Conservation (phyloP, 2,888 invertebrate species). For the Harpalus rufipes region DNA sequence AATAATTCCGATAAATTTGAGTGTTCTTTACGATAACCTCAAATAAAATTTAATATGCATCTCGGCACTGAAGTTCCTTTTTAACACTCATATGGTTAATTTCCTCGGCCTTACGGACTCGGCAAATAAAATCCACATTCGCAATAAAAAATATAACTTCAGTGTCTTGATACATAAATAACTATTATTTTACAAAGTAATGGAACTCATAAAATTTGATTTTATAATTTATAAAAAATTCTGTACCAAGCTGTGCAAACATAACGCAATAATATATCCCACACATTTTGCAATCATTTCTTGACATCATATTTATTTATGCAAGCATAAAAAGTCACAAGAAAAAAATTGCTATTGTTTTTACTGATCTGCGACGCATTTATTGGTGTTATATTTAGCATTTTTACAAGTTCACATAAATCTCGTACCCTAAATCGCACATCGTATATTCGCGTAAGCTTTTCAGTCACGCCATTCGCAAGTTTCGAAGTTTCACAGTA, state of each 20-base stretch:
- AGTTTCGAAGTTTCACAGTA: background rate
- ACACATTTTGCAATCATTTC: slow-evolving; percentile 11
- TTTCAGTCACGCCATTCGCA: slow-evolving; percentile 11
- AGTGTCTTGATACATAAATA: no score
- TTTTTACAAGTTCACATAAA: slow-evolving; percentile 26
- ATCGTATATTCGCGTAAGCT: slow-evolving; percentile 3
- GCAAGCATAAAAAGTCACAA: background rate
- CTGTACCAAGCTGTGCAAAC: background rate
- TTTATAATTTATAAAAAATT: background rate
- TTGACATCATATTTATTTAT: slow-evolving; percentile 20
- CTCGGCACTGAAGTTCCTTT: no score
- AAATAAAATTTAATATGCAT: no score
- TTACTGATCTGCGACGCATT: background rate
- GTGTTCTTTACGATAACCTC: no score
- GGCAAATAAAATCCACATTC: no score
- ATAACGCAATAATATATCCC: background rate
- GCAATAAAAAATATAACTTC: no score
- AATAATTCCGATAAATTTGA: no score
- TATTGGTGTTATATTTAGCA: slow-evolving; percentile 33
- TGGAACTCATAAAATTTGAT: no score
- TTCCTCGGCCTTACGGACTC: no score
- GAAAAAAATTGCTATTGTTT: slow-evolving; percentile 4
- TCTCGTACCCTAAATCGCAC: background rate
- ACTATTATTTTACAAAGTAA: no score
- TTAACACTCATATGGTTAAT: no score